These are phyloP conservation scores for Oscheius onirici DNA, from an alignment of 2,888 invertebrate genomes.

Conservation along the genomic window DNA sequence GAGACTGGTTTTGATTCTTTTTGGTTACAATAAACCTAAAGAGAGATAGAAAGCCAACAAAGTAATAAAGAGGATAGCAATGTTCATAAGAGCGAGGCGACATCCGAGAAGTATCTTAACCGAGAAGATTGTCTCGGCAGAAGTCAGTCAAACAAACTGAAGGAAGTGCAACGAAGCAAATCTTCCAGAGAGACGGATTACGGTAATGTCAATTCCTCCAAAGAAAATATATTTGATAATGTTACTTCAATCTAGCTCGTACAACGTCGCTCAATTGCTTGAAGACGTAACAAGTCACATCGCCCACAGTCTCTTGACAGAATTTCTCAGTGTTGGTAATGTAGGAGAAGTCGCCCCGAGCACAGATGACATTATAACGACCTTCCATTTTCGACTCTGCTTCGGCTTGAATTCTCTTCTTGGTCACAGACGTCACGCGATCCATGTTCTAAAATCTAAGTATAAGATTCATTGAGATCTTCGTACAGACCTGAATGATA, in stretches of 20 bases:
- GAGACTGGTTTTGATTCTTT: no score
- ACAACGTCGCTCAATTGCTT: constrained; percentile 41
- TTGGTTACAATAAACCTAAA: no score
- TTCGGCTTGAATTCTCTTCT: constrained; percentile 49
- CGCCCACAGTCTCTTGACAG: constrained; percentile 55
- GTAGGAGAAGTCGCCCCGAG: constrained; percentile 55
- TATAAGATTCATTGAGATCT: background rate
- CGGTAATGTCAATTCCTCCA: no score
- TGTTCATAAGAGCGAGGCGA: no score
- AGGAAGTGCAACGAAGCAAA: no score
- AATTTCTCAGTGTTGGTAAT: constrained; percentile 50
- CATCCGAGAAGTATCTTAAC: no score
- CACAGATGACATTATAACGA: constrained; percentile 52
- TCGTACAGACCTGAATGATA: constrained; percentile 36
- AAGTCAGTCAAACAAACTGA: no score
- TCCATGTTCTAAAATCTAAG: constrained; percentile 47
- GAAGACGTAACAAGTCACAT: constrained; percentile 55
- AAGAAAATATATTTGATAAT: background rate
- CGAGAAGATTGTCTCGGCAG: no score
- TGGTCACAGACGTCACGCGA: constrained; percentile 50
- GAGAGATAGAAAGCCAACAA: no score
- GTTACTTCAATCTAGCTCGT: constrained; percentile 1
- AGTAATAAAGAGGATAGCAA: no score
- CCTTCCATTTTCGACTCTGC: constrained; percentile 38
- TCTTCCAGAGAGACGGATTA: no score